Base-by-base conservation (phyloP, 2,888 invertebrate species). In the Oconnorella tubifera region DNA sequence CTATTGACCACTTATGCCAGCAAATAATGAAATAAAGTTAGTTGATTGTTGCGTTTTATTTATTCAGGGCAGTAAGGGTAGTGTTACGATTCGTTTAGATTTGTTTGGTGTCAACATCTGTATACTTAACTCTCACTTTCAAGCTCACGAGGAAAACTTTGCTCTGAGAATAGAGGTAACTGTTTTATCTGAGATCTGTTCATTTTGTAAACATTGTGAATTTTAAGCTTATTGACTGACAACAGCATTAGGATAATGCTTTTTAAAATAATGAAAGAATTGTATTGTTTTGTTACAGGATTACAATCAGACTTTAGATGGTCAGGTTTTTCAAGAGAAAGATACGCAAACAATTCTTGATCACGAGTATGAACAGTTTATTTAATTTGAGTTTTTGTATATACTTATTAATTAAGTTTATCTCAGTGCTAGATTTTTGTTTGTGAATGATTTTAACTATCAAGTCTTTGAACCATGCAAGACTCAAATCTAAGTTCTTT, bases 1-100 rank as follows among this genome's bases (percentile, higher is more conserved):
- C n/a, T n/a, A n/a, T n/a, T n/a, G n/a, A n/a, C n/a, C n/a, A n/a
- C n/a, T n/a, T n/a, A n/a, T n/a, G n/a, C n/a, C n/a, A n/a, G n/a
- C n/a, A n/a, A n/a, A n/a, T n/a, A n/a, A n/a, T n/a, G n/a, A n/a
- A n/a, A n/a, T n/a, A n/a, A n/a, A n/a, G n/a, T n/a, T n/a, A n/a
- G n/a, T n/a, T n/a, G n/a, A n/a, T n/a, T n/a, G n/a, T n/a, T n/a
- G n/a, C n/a, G n/a, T n/a, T n/a, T n/a, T n/a, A n/a, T n/a, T n/a
- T n/a, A n/a, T n/a, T n/a, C n/a, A 93, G 93, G 97, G 96, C 32
- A 96, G 95, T 83, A 97, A 97, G 85, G 96, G 96, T 27, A 95
- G 91, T 2, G 91, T 94, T 1, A 92, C 91, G 78, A 85, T 94
- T 61, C 86, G 96, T 65, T 87, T 96, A 76, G 90, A 89, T 75